phyloP scores from a whole-genome alignment of 2,888 invertebrate species.

The Tuta absoluta region DNA sequence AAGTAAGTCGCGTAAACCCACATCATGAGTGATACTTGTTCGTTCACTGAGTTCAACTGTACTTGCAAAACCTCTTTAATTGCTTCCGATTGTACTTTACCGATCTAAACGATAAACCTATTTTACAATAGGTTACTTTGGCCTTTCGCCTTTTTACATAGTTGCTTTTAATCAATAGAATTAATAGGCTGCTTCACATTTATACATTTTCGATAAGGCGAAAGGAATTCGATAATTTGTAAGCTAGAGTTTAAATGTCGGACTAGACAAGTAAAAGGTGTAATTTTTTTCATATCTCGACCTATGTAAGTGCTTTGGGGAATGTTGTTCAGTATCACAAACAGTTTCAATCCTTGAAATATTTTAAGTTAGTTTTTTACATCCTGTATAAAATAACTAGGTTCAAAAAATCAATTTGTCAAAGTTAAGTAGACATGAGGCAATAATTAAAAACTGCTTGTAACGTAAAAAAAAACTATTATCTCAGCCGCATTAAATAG shows the following conservation, averaged over 20 bases:
- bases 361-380: no score
- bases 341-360: no score
- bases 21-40: no score
- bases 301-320: no score
- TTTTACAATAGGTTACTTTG: constrained; percentile 50
- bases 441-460: constrained; percentile 1
- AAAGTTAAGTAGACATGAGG: not conserved
- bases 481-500: constrained; percentile 28
- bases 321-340: no score
- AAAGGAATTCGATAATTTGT: constrained; percentile 3
- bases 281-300: no score
- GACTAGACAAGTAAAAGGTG: no score
- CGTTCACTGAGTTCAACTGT: not conserved
- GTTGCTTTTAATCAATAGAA: not conserved
- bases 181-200: not conserved
- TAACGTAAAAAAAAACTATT: not conserved
- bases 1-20: no score
- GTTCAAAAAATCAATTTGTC: not conserved
- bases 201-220: not conserved
- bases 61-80: constrained; percentile 58
- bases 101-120: constrained; percentile 39
- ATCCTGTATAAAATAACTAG: not conserved
- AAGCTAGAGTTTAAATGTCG: not conserved
- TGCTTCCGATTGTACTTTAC: constrained; percentile 51
- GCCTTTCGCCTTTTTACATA: constrained; percentile 38